phyloP scores from a whole-genome alignment of 2,888 invertebrate species.

The Limenitis camilla region DNA sequence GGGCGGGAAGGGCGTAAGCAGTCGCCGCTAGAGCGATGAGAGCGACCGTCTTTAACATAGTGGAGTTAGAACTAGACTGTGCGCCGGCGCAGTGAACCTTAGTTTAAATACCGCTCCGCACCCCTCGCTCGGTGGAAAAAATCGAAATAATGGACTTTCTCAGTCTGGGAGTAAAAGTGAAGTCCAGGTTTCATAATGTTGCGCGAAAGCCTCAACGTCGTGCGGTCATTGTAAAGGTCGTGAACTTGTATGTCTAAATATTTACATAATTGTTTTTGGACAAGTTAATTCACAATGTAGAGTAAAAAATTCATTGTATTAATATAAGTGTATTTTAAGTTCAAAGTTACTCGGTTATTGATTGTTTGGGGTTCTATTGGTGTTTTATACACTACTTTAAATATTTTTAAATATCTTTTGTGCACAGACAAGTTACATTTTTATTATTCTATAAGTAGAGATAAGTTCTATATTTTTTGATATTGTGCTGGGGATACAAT shows the following conservation, averaged over 20 bases:
- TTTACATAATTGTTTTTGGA: too few relatives aligned
- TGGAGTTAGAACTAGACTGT: conserved; percentile 51
- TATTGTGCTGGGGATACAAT: too few relatives aligned
- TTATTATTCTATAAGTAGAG: too few relatives aligned
- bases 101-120: conserved; percentile 61
- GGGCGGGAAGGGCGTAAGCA: conserved; percentile 79
- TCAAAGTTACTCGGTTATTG: too few relatives aligned
- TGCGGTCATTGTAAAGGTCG: conserved; percentile 49
- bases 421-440: too few relatives aligned
- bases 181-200: conserved; percentile 62
- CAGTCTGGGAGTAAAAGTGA: conserved; percentile 64
- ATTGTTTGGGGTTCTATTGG: too few relatives aligned
- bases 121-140: conserved; percentile 50
- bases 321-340: too few relatives aligned
- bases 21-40: conserved; percentile 62
- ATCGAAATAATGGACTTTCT: conserved; percentile 65
- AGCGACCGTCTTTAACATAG: conserved; percentile 57
- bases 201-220: conserved; percentile 56
- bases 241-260: conserved; percentile 27
- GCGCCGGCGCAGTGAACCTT: conserved; percentile 43
- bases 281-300: too few relatives aligned
- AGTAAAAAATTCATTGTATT: too few relatives aligned
- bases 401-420: too few relatives aligned
- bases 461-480: too few relatives aligned
- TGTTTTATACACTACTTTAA: too few relatives aligned